Percentiles rank a stretch among this genome's conserved stretches.
phyloP scores from a whole-genome alignment of 2,888 invertebrate species.

The Eupeodes latifasciatus region DNA sequence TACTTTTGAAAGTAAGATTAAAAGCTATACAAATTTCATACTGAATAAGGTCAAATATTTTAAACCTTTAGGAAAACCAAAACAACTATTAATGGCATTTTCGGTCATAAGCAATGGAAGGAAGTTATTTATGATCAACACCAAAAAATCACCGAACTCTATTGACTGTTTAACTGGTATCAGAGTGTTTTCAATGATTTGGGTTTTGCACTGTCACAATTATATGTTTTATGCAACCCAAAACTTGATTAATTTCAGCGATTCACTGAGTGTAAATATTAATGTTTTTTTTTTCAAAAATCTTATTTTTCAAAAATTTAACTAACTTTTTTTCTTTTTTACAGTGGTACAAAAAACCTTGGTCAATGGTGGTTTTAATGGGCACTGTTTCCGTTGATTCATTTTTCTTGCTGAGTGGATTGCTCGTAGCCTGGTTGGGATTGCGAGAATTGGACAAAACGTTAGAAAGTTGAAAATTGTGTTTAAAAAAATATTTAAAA shows the following conservation, averaged over 20 bases:
- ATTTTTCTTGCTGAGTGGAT: slow-evolving; percentile 86
- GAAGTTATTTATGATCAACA: slow-evolving; percentile 55
- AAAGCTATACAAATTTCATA: neutral
- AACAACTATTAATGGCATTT: slow-evolving; percentile 39
- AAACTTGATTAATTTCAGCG: slow-evolving; percentile 8
- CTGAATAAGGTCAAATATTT: neutral
- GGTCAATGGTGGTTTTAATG: slow-evolving; percentile 78
- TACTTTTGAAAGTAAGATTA: slow-evolving; percentile 22
- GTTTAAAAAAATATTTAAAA: no score
- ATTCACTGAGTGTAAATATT: slow-evolving; percentile 15
- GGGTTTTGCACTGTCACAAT: slow-evolving; percentile 55
- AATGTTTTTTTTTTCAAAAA: neutral
- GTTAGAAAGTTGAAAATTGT: slow-evolving; percentile 3
- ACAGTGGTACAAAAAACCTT: slow-evolving; percentile 66
- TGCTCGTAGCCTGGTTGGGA: slow-evolving; percentile 83
- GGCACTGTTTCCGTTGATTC: slow-evolving; percentile 86
- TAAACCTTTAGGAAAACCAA: slow-evolving; percentile 30
- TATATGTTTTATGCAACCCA: slow-evolving; percentile 8
- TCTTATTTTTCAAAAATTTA: neutral
- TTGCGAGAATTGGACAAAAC: slow-evolving; percentile 74
- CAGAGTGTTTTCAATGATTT: slow-evolving; percentile 62
- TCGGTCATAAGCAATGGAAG: slow-evolving; percentile 51
- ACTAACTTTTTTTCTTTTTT: neutral
- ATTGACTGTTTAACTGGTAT: slow-evolving; percentile 46
- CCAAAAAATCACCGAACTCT: slow-evolving; percentile 23